Percentiles rank a stretch among this genome's conserved stretches.
Evolutionary conservation across 2,113 vertebrate genomes (phyloP).

Genomic region (Rhodinocichla rosea): DNA sequence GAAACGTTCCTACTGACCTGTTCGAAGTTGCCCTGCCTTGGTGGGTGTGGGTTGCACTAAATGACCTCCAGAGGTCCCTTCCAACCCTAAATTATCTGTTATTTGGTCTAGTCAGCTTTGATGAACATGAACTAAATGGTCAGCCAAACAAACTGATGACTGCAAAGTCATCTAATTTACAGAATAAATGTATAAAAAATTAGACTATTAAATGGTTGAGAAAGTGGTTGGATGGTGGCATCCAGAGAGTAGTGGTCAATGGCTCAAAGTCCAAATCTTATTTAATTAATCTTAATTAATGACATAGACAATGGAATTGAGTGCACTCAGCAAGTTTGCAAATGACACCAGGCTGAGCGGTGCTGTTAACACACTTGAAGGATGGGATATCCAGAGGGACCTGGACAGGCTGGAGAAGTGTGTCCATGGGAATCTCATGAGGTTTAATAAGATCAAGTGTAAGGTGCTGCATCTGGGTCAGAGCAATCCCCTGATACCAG

Average conservation of each 20-base stretch:
- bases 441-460: background rate
- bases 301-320: background rate
- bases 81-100: background rate
- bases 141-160: background rate
- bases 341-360: background rate
- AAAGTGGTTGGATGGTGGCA: background rate
- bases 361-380: background rate
- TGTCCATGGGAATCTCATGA: background rate
- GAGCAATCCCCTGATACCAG: rapidly evolving
- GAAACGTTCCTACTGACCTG: rapidly evolving
- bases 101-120: background rate
- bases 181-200: background rate
- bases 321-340: background rate
- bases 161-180: background rate
- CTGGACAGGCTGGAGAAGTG: background rate
- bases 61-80: background rate
- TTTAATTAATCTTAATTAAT: background rate
- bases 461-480: background rate
- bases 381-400: background rate
- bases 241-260: background rate
- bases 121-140: background rate
- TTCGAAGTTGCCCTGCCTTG: background rate
- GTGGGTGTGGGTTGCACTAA: background rate
- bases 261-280: background rate
- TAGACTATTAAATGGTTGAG: background rate